Evolutionary conservation across 1,140 invertebrate species (phyloP).

Genomic region (Bombus turneri): DNA sequence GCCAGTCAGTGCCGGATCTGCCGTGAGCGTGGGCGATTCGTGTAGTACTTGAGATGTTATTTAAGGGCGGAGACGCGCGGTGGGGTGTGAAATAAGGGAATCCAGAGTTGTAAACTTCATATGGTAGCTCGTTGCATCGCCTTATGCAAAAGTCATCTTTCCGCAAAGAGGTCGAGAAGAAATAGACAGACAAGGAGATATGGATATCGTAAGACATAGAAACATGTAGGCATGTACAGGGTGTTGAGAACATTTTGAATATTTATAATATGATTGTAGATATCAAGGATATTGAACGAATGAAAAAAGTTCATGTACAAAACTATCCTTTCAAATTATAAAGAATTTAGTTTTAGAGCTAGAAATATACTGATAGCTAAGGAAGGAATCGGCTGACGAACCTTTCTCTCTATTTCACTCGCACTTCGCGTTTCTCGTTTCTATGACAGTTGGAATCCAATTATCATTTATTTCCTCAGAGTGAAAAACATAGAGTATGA

Average conservation of each 20-base stretch:
- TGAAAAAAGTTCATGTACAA: not conserved
- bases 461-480: no score
- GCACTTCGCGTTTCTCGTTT: not conserved
- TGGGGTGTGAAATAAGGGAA: slow-evolving; percentile 1
- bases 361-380: not conserved
- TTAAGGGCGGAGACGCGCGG: not conserved
- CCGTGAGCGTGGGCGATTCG: not conserved
- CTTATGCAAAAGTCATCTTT: not conserved
- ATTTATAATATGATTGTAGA: not conserved
- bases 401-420: not conserved
- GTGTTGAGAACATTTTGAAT: not conserved
- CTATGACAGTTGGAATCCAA: no score
- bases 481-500: no score
- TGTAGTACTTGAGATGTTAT: not conserved
- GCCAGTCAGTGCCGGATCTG: not conserved
- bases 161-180: not conserved
- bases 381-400: not conserved
- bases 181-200: not conserved
- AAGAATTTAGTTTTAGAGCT: not conserved
- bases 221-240: not conserved
- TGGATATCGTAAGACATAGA: not conserved
- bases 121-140: not conserved
- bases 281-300: not conserved
- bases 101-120: not conserved
- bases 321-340: not conserved